These are phyloP conservation scores for Onthophagus sagittarius DNA, from an alignment of 2,888 invertebrate genomes.

Conservation along the genomic window DNA sequence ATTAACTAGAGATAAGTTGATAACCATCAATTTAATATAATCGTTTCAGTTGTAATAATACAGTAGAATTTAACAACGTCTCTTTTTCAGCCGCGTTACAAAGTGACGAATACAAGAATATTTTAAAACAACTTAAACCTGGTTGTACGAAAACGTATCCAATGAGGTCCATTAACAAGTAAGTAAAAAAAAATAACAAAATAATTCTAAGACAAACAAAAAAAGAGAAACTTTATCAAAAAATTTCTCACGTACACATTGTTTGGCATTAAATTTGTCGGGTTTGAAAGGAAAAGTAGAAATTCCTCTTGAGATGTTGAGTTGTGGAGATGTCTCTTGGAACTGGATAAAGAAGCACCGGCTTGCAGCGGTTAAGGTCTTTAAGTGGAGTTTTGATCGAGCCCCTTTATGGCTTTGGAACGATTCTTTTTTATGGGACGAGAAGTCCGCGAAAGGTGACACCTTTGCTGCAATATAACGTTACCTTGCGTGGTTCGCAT, in stretches of 20 bases:
- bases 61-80: background rate
- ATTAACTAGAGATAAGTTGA: constrained; percentile 17
- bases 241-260: background rate
- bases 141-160: constrained; percentile 22
- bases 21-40: constrained; percentile 15
- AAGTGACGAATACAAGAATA: constrained; percentile 30
- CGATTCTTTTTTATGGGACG: background rate
- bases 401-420: background rate
- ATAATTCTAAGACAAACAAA: no score
- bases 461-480: background rate
- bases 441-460: background rate
- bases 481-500: background rate
- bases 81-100: constrained; percentile 26
- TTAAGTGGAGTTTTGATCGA: background rate
- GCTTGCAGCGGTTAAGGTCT: background rate
- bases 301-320: background rate
- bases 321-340: background rate
- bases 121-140: constrained; percentile 23
- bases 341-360: background rate
- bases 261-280: background rate
- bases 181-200: constrained; percentile 16
- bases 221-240: background rate
- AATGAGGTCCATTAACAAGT: constrained; percentile 26
- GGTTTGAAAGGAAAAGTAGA: background rate
- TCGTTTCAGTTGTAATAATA: constrained; percentile 2